phyloP scores from a whole-genome alignment of 2,888 invertebrate genomes.

The Lasius platythorax region DNA sequence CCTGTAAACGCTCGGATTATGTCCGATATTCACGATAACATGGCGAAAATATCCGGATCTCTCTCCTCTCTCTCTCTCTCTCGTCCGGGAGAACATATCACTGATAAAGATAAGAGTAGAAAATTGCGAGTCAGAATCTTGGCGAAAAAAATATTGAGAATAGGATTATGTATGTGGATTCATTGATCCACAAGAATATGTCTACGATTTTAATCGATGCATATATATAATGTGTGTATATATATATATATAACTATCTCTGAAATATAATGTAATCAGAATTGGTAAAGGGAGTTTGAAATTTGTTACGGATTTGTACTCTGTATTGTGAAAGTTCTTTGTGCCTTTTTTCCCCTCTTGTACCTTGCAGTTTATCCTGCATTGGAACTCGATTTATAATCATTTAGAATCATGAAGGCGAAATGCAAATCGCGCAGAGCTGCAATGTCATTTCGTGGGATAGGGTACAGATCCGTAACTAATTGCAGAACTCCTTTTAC shows the following conservation, averaged over 20 bases:
- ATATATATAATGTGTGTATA: background rate
- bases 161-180: background rate
- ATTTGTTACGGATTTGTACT: conserved; percentile 35
- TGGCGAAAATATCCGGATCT: conserved; percentile 11
- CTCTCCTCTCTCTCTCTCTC: no score
- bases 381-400: conserved; percentile 37
- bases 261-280: conserved; percentile 32
- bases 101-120: conserved; percentile 12
- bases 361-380: conserved; percentile 23
- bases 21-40: conserved; percentile 60
- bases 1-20: conserved; percentile 81
- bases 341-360: background rate
- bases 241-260: background rate
- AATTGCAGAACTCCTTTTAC: conserved; percentile 35
- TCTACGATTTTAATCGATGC: background rate
- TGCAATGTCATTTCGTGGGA: conserved; percentile 49
- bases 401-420: conserved; percentile 24
- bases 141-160: background rate
- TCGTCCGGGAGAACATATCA: background rate
- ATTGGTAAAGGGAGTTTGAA: background rate
- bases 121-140: background rate
- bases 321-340: conserved; percentile 12
- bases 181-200: background rate
- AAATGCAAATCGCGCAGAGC: conserved; percentile 45
- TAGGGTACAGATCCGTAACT: conserved; percentile 37